These are phyloP conservation scores for Tragelaphus buxtoni DNA, from an alignment of 2,113 vertebrate genomes.

Conservation along the genomic window DNA sequence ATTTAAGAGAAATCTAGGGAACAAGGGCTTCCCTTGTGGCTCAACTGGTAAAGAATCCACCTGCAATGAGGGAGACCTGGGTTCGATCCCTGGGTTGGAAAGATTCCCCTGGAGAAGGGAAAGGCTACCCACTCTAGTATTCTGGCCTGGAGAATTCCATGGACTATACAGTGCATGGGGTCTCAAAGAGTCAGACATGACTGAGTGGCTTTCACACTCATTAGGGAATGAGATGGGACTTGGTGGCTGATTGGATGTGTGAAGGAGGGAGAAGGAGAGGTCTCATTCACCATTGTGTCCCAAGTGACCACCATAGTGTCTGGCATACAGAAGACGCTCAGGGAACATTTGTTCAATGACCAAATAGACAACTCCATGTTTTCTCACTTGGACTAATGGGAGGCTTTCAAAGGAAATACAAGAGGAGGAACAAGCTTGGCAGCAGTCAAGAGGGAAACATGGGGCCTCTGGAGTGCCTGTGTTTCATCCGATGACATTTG, in stretches of 20 bases:
- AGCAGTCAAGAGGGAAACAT: neutral
- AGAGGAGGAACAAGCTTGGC: neutral
- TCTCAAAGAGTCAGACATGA: neutral
- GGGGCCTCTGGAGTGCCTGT: neutral
- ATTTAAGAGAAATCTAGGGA: neutral
- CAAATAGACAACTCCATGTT: neutral
- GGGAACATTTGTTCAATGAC: neutral
- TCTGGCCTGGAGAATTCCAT: neutral
- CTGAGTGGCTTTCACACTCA: neutral
- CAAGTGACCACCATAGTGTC: neutral
- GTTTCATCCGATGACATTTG: neutral
- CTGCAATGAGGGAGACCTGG: neutral
- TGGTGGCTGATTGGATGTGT: neutral
- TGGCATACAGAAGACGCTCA: neutral
- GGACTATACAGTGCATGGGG: neutral
- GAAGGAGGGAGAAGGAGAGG: neutral
- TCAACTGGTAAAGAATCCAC: neutral
- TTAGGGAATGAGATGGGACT: neutral
- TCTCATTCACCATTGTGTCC: neutral
- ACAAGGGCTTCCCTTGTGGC: neutral
- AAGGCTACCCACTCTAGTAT: neutral
- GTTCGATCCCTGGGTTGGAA: neutral
- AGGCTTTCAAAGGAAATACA: neutral
- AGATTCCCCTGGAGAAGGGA: neutral
- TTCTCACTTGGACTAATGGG: neutral